These are phyloP conservation scores for Amphipyra berbera DNA, from an alignment of 2,888 invertebrate species.

Conservation along the genomic window DNA sequence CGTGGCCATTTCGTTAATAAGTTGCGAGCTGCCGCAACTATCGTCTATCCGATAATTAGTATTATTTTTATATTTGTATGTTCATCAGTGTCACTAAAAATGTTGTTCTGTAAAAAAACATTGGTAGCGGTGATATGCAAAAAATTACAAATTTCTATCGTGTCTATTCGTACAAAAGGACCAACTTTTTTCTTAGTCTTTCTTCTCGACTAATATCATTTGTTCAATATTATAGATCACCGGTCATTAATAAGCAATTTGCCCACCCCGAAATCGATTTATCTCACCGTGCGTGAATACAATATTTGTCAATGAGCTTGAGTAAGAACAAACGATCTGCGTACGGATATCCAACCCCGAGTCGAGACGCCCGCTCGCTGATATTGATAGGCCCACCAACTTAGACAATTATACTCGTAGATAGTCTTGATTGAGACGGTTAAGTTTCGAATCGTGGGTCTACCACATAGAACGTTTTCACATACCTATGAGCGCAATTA, in stretches of 20 bases:
- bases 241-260: background rate
- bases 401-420: no score
- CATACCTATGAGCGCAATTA: no score
- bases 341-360: background rate
- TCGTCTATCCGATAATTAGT: background rate
- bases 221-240: background rate
- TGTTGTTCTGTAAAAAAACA: no score
- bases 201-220: background rate
- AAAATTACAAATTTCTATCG: background rate
- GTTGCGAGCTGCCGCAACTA: background rate
- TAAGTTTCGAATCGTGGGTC: no score
- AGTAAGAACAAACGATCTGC: conserved; percentile 1
- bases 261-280: background rate
- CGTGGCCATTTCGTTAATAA: background rate
- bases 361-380: background rate
- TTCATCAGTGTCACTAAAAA: no score
- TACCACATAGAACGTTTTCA: no score
- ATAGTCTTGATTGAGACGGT: no score
- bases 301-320: background rate
- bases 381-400: background rate
- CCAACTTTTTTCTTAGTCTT: background rate
- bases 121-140: no score
- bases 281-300: conserved; percentile 1
- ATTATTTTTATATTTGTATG: background rate
- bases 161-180: background rate